Base-by-base conservation (phyloP, 2,888 invertebrate species). In the Dryocosmus kuriphilus region DNA sequence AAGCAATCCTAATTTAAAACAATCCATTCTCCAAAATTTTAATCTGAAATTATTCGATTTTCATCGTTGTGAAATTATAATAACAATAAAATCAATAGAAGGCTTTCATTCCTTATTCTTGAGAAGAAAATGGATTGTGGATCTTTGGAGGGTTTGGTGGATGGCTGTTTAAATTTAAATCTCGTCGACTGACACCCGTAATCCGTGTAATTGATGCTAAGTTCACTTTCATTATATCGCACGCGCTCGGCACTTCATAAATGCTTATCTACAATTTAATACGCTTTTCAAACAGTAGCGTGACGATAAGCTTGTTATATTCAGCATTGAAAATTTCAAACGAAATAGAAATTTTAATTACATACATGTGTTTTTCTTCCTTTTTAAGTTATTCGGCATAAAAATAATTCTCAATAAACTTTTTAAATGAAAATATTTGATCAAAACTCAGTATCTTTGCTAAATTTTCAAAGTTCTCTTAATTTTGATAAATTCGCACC, bases 101-200 rank as follows among this genome's bases (percentile, higher is more conserved):
- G 16, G 16, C 41, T 41, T 41, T 41, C 41, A 41, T 41, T 41
- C 16, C 16, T 41, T 16, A 41, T 41, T 41, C 0, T 41, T 16
- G 16, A 63, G 76, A 75, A 79, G 51, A 74, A 75, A 76, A 79
- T 65, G 75, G 74, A 77, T 80, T 62, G 75, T 77, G 76, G 77
- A 76, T 74, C 67, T 62, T 57, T 61, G 32, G 32, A 77, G 62
- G 60, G 63, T 30, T 81, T 80, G 81, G 79, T 81, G 79, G 80
- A 80, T 81, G 80, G 81, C 77, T 73, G 75, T 77, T 82, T 76
- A 79, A 82, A 78, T 80, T 82, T 79, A 67, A 67, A 41, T 46
- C 38, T 38, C 67, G 46, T 19, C 27, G 24, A 46, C 27, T 27
- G 9, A 46, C 16, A n/a, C 67, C 9, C 46, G 41, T 46, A 67